Base-by-base conservation (phyloP, 2,797 vertebrate genomes). In the Taenioides sp. region DNA sequence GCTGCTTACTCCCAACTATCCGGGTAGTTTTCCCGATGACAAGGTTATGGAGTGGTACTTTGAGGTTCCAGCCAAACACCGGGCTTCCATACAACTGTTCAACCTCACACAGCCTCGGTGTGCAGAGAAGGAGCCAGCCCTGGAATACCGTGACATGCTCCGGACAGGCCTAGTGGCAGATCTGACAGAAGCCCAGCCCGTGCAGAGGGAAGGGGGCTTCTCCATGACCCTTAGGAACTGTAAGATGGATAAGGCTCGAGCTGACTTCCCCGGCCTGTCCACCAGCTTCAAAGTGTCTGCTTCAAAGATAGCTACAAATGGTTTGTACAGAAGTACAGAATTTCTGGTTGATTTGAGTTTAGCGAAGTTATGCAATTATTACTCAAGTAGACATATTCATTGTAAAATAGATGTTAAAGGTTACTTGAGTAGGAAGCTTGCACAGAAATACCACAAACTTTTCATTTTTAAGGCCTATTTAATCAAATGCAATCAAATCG, bases 1-100 rank as follows among this genome's bases (percentile, higher is more conserved):
- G n/a, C 81, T 98, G 70, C 89, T 97, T 83, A 95, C 96, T 0
- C 94, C 96, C 20, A 95, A 97, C 89, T 97, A 95, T 72, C 96
- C 96, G 0, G 66, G 74, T 0, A 95, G 94, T 70, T 96, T 97
- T 70, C 96, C 96, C 0, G 93, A 96, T 59, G 94, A 95, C 0
- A 95, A 95, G 23, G 85, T 89, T 52, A 95, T 97, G 92, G 92
- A 94, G 0, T 98, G 96, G 96, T 84, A 93, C 75, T 95, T 98
- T 7, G 55, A 86, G 1, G 43, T 97, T 6, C 95, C 96, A 0
- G 34, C 78, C 0, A 89, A 76, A 50, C 87, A 96, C 83, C 84
- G 90, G 71, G 82, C 93, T 0, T 84, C 80, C 0, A 78, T 98
- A 34, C 74, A 85, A 64, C 91, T 97, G 77, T 83, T 91, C 50